Evolutionary conservation across 1,140 invertebrate genomes (phyloP), one percentile per base, ranked within the genome.

Genomic region (Caenorhabditis brenneri): DNA sequence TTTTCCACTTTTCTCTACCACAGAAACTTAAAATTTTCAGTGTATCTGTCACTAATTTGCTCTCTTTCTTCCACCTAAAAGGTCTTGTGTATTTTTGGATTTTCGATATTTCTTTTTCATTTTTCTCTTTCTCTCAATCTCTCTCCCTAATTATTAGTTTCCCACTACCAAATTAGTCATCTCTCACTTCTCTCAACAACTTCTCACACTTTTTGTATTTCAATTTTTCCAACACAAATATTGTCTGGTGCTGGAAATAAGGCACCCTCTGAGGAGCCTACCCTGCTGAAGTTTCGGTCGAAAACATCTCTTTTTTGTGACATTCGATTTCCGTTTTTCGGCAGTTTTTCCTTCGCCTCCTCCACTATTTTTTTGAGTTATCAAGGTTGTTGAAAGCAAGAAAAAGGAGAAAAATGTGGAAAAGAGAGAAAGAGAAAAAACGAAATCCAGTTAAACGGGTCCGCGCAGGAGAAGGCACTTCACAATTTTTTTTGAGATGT

Each of bases 271-370:
- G 16, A 51, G 19, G 48, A 15, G 4, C 3, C 6, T 10, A 9
- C 48, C 19, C 19, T 19, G 10, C 7, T 9, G 10, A 29, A n/a
- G 29, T 74, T 39, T 42, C n/a, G 36, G 27, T 74, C 33, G 29
- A 74, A 74, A 74, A 42, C 58, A 74, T 46, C 36, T n/a, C n/a
- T 74, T 74, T 74, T 74, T 31, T 74, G 65, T 74, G 65, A 74
- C 65, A 74, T 74, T 74, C 65, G 65, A 74, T 74, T 74, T 74
- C 65, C 65, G 65, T 74, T 39, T 74, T 74, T 74, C 29, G 58
- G 58, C 29, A 33, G 4, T 65, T 74, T 65, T 65, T 42, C 19
- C 33, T 65, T 65, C 58, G 29, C 36, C 65, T 74, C 65, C 22
- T 74, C 65, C 65, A 22, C 10, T 33, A 19, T n/a, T 27, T 58